Base-by-base conservation (phyloP, 2,888 invertebrate species). In the Chaetogeoica ovagalla region DNA sequence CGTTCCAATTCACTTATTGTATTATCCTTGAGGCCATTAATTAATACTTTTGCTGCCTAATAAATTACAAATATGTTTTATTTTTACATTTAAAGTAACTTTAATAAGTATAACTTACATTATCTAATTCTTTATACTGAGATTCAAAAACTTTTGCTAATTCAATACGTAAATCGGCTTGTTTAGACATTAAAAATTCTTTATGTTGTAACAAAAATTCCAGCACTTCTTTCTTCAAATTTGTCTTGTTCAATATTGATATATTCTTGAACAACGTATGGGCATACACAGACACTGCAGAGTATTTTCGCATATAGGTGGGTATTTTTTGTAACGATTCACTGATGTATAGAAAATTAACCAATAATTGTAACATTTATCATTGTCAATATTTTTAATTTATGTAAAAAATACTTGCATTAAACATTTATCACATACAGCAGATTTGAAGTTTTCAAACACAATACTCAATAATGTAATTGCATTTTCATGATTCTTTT, bases 121-220 rank as follows among this genome's bases (percentile, higher is more conserved):
- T 57, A 76, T 70, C 48, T 73, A 74, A 59, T 55, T 82, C 83
- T 83, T 88, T 88, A 52, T 89, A 84, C 84, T 89, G 88, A 82
- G 87, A 88, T 75, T 91, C 89, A 39, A 90, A 85, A 83, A 92
- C 89, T 0, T 92, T 86, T 0, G 91, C 89, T 79, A 91, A 88
- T 83, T 92, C 88, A 43, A 90, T 89, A 85, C 88, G 91, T 91
- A 89, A 89, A 2, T 86, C 84, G 0, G 88, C 88, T 82, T 87
- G 86, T 82, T 87, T 88, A 73, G 89, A 87, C 43, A 86, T 86
- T 63, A 88, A 85, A 84, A 89, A 89, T 0, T 84, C 82, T 1
- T 85, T 84, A 84, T 91, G 90, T 0, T 83, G 83, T 21, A 91
- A 86, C 23, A 92, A 85, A 11, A 85, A 84, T 7, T 87, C 85